These are phyloP conservation scores for Paradoxurus hermaphroditus DNA, from an alignment of 2,113 vertebrate genomes.

Conservation along the genomic window DNA sequence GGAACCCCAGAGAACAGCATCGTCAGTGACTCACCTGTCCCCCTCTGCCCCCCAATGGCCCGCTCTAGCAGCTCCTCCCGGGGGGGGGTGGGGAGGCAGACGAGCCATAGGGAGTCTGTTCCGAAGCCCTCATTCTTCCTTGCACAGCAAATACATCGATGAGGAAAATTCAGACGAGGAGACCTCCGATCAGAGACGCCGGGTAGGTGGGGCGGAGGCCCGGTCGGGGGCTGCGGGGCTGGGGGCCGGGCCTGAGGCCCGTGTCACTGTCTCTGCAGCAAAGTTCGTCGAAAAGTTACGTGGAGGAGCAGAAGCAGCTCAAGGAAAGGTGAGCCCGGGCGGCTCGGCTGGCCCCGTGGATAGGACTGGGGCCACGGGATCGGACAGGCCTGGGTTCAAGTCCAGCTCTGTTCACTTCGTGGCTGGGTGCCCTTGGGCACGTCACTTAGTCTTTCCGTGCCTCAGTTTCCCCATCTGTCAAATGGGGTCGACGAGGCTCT, in stretches of 20 bases:
- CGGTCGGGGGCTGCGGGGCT: background rate
- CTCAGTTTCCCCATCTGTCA: background rate
- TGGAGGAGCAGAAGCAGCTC: conserved; percentile 90
- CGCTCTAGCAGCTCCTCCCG: background rate
- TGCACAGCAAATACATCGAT: conserved; percentile 90
- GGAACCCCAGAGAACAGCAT: background rate
- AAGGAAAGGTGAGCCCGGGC: conserved; percentile 85
- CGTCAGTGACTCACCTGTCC: background rate
- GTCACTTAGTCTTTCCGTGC: background rate
- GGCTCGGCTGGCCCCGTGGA: rapidly evolving
- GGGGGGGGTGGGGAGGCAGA: background rate
- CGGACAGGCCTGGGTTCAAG: background rate
- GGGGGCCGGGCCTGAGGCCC: background rate
- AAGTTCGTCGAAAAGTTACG: conserved; percentile 85
- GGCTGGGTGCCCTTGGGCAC: background rate
- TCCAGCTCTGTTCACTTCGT: background rate
- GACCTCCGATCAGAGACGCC: conserved; percentile 68
- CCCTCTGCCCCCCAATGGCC: rapidly evolving
- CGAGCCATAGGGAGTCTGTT: rapidly evolving
- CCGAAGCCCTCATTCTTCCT: background rate
- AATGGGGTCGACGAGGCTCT: background rate
- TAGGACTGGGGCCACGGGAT: too few relatives aligned
- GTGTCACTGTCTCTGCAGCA: conserved; percentile 68
- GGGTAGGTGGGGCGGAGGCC: background rate
- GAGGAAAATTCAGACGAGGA: conserved; percentile 86